Base-by-base conservation (phyloP, 2,888 invertebrate genomes). In the Pterostichus madidus region DNA sequence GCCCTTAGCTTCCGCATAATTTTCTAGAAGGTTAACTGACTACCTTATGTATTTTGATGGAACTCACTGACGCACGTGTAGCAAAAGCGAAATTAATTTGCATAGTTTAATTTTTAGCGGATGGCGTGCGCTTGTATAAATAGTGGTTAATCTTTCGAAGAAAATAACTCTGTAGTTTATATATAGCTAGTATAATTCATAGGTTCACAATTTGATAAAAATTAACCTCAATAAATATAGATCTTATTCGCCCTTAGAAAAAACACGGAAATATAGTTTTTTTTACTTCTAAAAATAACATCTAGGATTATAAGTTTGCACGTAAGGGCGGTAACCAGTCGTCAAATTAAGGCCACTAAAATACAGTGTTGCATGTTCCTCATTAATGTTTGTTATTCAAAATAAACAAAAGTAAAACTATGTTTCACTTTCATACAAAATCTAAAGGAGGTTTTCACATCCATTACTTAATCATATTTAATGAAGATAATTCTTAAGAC, bases 171-270 rank as follows among this genome's bases (percentile, higher is more conserved):
- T 0, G 44, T 6, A 11, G 68, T 71, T 71, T 71, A 71, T 71
- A 71, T 71, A 39, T 71, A 71, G 68, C 68, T 17, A 39, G 44
- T 39, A 71, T 71, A 71, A 68, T 68, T 39, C 64, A 68, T 68
- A 68, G 39, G 64, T 39, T 39, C 24, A 71, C 68, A 71, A 71
- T 71, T 71, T 71, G 46, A 71, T 71, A 71, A 71, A 71, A 71
- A 71, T 46, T 71, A 71, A 71, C 68, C 68, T 44, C 68, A 71
- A 71, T 71, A 71, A 71, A 71, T 71, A 39, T 71, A 44, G 68
- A 71, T 39, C 15, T 44, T 71, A 17, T n/a, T 17, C 24, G 44
- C 11, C 44, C 44, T 44, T 44, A 71, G 4, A 71, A 71, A 44
- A 13, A 71, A 15, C 39, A 35, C 68, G 68, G 24, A 71, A 71